Evolutionary conservation across 2,888 invertebrate species (phyloP), one percentile per base, ranked within the genome.

Genomic region (Cylloceria caligata): DNA sequence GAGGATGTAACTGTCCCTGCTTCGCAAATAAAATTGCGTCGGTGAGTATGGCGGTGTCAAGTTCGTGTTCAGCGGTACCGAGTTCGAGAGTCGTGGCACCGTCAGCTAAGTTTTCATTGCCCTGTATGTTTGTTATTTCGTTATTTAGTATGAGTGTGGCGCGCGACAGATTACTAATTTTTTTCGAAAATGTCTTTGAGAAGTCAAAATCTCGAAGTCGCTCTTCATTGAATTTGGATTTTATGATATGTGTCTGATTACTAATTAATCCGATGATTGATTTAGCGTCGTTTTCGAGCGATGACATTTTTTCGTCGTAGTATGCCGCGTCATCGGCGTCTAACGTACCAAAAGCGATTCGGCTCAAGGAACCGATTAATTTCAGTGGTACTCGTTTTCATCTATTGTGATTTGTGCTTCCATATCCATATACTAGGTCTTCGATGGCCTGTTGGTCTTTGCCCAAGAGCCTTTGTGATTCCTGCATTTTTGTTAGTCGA

Each of bases 11-110:
- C 39, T 62, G 34, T 0, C 60, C 36, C 9, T 57, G 47, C 47
- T 72, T 72, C 3, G 47, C 71, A 19, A 72, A 60, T 3, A 60
- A 3, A 3, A 72, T 60, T 1, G 71, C 71, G 2, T 72, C 34
- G 11, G 42, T 60, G 19, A 72, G 19, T 7, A 57, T 24, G 1
- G 30, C 60, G 5, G 71, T 45, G n/a, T 72, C 71, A 0, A 72
- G 45, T 45, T 45, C 30, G 13, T 45, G n/a, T 27, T 72, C 71
- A 1, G 60, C 3, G 30, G 60, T 27, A n/a, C 39, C 16, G 27
- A n/a, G 42, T 3, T 21, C 55, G 9, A 55, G 55, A n/a, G 69
- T 39, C 24, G 55, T 55, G 27, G 39, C 42, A 11, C 13, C 42
- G 16, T 57, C 69, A 16, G 13, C 21, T n/a, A 69, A 7, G 0